Evolutionary conservation across 1,140 invertebrate species (phyloP).

Genomic region (Heliothis subflexa): DNA sequence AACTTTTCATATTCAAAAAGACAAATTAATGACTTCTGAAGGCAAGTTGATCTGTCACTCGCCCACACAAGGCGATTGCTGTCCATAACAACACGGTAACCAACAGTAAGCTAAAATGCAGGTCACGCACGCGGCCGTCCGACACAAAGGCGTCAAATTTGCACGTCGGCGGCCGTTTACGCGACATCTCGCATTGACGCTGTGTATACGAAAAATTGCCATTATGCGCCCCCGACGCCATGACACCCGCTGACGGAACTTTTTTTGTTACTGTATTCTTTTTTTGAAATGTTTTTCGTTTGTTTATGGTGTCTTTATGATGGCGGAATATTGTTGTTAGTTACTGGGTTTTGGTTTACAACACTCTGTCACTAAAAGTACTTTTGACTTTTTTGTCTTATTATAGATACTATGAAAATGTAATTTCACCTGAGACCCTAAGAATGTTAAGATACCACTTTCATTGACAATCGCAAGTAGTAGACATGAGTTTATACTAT

Average conservation of each 20-base stretch:
- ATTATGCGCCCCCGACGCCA: conserved; percentile 71
- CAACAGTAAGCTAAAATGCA: conserved; percentile 56
- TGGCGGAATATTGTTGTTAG: not conserved
- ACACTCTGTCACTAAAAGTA: too few relatives aligned
- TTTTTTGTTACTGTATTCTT: conserved; percentile 28
- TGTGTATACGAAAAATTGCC: conserved; percentile 82
- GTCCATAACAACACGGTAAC: conserved; percentile 48
- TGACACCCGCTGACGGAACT: conserved; percentile 60
- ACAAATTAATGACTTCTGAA: too few relatives aligned
- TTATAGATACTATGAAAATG: too few relatives aligned
- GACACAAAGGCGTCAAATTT: conserved; percentile 84
- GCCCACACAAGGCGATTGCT: conserved; percentile 39
- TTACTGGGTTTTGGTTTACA: not conserved
- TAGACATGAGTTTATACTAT: too few relatives aligned
- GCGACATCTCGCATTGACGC: conserved; percentile 76
- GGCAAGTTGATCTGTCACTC: too few relatives aligned
- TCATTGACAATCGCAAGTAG: too few relatives aligned
- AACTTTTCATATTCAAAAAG: too few relatives aligned
- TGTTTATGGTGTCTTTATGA: conserved; percentile 5
- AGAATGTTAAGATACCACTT: too few relatives aligned
- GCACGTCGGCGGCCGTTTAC: conserved; percentile 80
- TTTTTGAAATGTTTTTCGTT: conserved; percentile 23
- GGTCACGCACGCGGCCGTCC: conserved; percentile 71
- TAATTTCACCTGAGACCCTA: too few relatives aligned
- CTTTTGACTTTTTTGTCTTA: too few relatives aligned